Base-by-base conservation (phyloP, 2,888 invertebrate genomes). In the Agrotis segetum region DNA sequence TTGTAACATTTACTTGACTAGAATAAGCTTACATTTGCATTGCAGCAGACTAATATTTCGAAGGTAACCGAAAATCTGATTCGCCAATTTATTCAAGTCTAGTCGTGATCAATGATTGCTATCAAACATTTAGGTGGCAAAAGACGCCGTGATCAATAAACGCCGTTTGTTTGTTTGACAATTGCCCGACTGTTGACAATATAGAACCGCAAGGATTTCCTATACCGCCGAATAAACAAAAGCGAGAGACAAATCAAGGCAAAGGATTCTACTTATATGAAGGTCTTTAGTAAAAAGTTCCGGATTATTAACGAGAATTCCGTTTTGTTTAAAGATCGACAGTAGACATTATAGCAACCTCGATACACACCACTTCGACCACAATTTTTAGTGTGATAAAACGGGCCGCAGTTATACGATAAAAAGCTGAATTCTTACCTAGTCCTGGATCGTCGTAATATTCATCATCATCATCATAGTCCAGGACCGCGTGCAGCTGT, bases 401-500 rank as follows among this genome's bases (percentile, higher is more conserved):
- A 34, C 34, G 34, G 34, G 34, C 6, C 34, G 34, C 34, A 34
- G 2, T 29, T 29, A 29, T 29, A 34, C n/a, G 13, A 50, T 49
- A 3, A 17, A 46, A 0, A 46, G 53, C 29, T 49, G 63, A 69
- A 53, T 17, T 79, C 82, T 90, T 87, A 96, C 96, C 94, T 85
- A 95, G 93, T 58, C 96, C 97, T 78, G 97, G 96, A 77, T 97
- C 97, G 83, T 97, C 97, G 71, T 97, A 97, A 86, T 97, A 97
- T 56, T 94, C 91, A 84, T 97, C 90, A 50, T 97, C 90, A 52
- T 97, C 90, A 17, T 90, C 97, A 86, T 98, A 98, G 90, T 98
- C 98, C 63, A 98, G 95, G 29, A 98, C 97, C 5, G 98, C 97
- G 90, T 98, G 98, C 72, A 98, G 92, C 84, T 97, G 97, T 2